Conservation (phyloP, 2,797 vertebrate genomes). For the Cynopterus sphinx region DNA sequence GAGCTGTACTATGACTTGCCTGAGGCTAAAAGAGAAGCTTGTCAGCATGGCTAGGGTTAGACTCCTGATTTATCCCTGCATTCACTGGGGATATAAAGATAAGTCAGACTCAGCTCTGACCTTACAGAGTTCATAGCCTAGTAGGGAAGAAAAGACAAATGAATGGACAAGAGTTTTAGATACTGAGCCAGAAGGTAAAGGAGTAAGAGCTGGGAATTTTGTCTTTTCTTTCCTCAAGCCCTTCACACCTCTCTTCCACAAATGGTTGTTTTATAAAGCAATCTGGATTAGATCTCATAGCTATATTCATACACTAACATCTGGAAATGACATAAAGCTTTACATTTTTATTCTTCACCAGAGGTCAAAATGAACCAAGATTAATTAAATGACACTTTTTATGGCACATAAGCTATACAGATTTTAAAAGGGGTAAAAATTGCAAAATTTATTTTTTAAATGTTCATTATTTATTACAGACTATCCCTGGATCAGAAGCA, state of each 20-base stretch:
- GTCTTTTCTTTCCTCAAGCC: not conserved
- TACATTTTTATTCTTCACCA: not conserved
- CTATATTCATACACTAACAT: not conserved
- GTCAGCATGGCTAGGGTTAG: not conserved
- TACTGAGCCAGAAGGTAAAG: not conserved
- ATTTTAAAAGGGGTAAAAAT: not conserved
- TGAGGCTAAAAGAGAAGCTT: not conserved
- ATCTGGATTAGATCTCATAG: not conserved
- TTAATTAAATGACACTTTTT: not conserved
- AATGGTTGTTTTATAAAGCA: not conserved
- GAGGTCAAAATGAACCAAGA: conserved; percentile 25
- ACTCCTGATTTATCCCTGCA: not conserved
- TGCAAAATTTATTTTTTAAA: not conserved
- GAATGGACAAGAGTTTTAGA: not conserved
- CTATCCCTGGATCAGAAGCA: not conserved
- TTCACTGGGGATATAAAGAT: not conserved
- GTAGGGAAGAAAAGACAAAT: not conserved
- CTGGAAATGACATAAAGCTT: not conserved
- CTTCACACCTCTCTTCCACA: not conserved
- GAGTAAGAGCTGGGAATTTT: not conserved
- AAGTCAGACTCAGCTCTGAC: not conserved
- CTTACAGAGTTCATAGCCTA: not conserved
- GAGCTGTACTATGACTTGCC: not conserved
- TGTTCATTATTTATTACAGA: conserved; percentile 21
- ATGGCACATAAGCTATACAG: not conserved